Base-by-base conservation (phyloP, 2,888 invertebrate species). In the Ophonus ardosiacus region DNA sequence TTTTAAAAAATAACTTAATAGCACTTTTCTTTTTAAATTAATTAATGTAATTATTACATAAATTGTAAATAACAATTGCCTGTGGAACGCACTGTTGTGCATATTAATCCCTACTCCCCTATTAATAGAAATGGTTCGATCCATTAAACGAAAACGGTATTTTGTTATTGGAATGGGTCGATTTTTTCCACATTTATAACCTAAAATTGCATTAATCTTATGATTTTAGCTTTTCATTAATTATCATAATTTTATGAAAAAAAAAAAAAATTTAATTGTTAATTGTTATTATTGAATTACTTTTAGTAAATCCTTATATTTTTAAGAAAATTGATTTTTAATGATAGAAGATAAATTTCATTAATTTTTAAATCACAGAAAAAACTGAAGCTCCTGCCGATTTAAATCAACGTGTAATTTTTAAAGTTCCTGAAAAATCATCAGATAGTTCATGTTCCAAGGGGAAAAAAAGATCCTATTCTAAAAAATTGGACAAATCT, bases 321-420 rank as follows among this genome's bases (percentile, higher is more conserved):
- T 74, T 40, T 74, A 38, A 74, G 40, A 74, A 8, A 74, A 74
- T 15, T 40, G 40, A 43, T 74, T 51, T 38, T 38, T 38, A 68
- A 8, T 40, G 1, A 68, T 8, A 15, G 40, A 68, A 68, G 6
- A n/a, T 51, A 74, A 74, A 15, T 18, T 18, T 40, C 13, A 51
- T 40, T 10, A 40, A 15, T 76, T n/a, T 78, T 86, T 86, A 68
- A 79, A 86, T 91, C 91, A 31, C 90, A 94, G 94, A 94, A 90
- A 92, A 92, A 88, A 92, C 92, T 85, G 92, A 92, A 88, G 91
- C 92, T 57, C 94, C 93, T 40, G 95, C 95, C 57, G 94, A 95
- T 90, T 90, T 95, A 86, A 92, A 89, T 81, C 91, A 93, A 87
- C 93, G 93, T 61, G 92, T 95, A 85, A 91, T 95, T 86, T 95